Evolutionary conservation across 2,113 vertebrate genomes (phyloP).

Genomic region (Pedionomus torquatus): DNA sequence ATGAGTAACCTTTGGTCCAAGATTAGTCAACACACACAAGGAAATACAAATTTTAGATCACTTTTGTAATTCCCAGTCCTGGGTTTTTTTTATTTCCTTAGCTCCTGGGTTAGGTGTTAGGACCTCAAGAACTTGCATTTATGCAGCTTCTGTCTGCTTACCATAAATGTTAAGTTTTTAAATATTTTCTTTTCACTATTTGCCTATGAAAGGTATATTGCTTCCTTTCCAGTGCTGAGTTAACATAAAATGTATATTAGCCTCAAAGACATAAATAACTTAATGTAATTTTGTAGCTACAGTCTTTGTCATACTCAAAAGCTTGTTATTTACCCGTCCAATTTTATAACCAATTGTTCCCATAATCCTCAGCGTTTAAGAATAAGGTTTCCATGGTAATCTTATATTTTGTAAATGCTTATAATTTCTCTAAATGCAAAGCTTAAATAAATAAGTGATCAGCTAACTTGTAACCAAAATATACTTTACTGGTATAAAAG

Average conservation of each 20-base stretch:
- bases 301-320: conserved; percentile 27
- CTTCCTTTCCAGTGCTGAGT: conserved; percentile 6
- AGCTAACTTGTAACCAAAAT: conserved; percentile 54
- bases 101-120: neutral
- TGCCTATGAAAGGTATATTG: neutral
- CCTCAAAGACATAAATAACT: conserved; percentile 37
- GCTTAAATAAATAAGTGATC: conserved; percentile 68
- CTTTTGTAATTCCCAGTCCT: neutral
- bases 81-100: neutral
- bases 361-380: conserved; percentile 15
- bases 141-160: neutral
- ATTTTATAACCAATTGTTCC: conserved; percentile 67
- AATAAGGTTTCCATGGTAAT: conserved; percentile 77
- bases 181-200: neutral
- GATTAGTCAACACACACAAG: neutral
- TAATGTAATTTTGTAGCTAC: conserved; percentile 27
- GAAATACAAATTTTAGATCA: neutral
- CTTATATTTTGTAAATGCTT: conserved; percentile 66
- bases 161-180: neutral
- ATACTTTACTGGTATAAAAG: conserved; percentile 36
- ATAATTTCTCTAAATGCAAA: conserved; percentile 57
- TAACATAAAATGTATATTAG: conserved; percentile 44
- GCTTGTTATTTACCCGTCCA: conserved; percentile 63
- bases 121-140: neutral
- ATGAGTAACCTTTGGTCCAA: neutral